A percentile compares a stretch with the other conserved stretches of the same genome.
phyloP scores from a whole-genome alignment of 2,797 vertebrate genomes.

The Cuculus canorus region DNA sequence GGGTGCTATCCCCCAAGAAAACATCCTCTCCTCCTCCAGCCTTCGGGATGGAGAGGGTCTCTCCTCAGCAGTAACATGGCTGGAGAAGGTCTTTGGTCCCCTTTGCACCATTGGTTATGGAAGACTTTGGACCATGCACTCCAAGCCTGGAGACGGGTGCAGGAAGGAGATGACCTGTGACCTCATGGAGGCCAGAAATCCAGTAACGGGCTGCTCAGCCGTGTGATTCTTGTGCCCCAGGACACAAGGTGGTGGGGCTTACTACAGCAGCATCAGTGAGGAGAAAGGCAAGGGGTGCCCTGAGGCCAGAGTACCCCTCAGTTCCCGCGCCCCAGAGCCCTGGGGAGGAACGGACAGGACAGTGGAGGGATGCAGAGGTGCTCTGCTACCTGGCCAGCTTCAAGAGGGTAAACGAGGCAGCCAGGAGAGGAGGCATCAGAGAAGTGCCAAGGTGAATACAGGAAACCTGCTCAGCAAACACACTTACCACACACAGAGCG shows the following conservation, averaged over 20 bases:
- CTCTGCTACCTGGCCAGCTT: background rate
- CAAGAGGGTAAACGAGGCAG: background rate
- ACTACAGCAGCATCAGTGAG: background rate
- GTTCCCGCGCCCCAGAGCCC: background rate
- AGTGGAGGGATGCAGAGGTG: background rate
- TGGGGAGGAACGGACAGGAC: background rate
- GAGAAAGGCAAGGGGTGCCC: background rate
- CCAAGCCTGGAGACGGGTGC: background rate
- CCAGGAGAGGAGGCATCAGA: background rate
- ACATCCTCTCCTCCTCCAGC: no score
- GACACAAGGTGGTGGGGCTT: rapidly evolving
- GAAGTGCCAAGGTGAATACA: background rate
- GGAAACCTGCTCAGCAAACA: background rate
- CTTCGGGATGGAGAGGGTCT: background rate
- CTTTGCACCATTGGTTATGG: rapidly evolving
- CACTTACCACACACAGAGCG: rapidly evolving
- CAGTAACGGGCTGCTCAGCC: background rate
- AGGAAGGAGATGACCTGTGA: rapidly evolving
- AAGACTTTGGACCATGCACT: background rate
- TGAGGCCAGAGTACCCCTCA: rapidly evolving
- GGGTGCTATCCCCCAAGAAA: rapidly evolving
- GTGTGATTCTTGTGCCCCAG: rapidly evolving
- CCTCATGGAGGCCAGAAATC: background rate
- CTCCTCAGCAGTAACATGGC: background rate
- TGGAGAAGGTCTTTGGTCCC: background rate